Evolutionary conservation across 2,888 invertebrate species (phyloP), one percentile per base, ranked within the genome.

Genomic region (Girardia tigrina): DNA sequence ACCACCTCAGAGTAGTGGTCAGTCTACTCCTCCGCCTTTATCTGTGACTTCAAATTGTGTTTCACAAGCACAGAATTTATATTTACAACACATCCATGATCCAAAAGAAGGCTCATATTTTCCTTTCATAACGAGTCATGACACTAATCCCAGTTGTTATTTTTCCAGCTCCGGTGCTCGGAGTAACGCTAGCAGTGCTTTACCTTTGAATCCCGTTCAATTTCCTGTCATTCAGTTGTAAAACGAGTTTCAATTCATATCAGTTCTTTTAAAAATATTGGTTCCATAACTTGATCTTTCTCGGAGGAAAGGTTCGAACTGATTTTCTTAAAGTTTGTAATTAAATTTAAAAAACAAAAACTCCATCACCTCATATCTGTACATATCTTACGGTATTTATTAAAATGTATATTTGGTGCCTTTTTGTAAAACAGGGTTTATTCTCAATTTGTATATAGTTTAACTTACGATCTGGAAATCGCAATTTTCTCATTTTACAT

Each of bases 21-120:
- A 56, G 56, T 56, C 56, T n/a, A 56, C 56, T 56, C 56, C 56
- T 56, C 56, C 56, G 56, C 56, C 56, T 56, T 56, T 56, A 56
- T 23, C 56, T 56, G n/a, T 56, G 23, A 56, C 56, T 4, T 56
- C 56, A 12, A n/a, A 56, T 56, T 56, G 56, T 56, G 2, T 56
- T 20, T 12, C 56, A 12, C 56, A 56, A 56, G 12, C 8, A 36
- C 56, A 56, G 23, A 56, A 56, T n/a, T 23, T 20, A 56, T 56
- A 56, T 56, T 56, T 56, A 16, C 56, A 56, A 23, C 56, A 56
- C n/a, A 56, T 56, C 23, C 56, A 56, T 56, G 56, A 56, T 56
- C n/a, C 56, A 20, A 56, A 56, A 56, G 56, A 56, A n/a, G n/a
- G 56, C 4, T 56, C 56, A 56, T 56, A 56, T 56, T 23, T 56